Evolutionary conservation across 2,113 vertebrate genomes (phyloP).

Genomic region (Gallinago media): DNA sequence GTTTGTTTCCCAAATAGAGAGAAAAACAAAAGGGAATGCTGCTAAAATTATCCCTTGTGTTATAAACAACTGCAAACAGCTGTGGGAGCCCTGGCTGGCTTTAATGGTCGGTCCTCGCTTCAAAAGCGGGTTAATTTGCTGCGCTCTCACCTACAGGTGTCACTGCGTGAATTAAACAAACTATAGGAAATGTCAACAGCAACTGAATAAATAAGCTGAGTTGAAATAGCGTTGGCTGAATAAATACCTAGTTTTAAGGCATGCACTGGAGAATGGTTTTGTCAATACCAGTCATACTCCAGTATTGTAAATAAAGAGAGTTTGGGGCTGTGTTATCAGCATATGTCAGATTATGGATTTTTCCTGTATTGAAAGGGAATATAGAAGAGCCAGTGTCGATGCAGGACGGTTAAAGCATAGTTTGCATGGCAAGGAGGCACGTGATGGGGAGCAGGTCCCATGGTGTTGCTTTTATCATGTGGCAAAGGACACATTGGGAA

Average conservation of each 20-base stretch:
- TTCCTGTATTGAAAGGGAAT: not conserved
- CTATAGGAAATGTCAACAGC: not conserved
- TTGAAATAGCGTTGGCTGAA: not conserved
- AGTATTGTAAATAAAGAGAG: not conserved
- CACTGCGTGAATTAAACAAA: not conserved
- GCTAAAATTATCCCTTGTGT: not conserved
- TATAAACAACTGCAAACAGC: not conserved
- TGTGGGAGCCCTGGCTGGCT: not conserved
- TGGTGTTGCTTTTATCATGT: accelerated
- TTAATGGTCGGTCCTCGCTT: not conserved
- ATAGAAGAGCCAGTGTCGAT: not conserved
- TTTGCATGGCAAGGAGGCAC: not conserved
- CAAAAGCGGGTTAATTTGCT: not conserved
- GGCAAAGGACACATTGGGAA: accelerated
- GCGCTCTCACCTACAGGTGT: not conserved
- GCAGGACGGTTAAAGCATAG: not conserved
- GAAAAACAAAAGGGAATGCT: not conserved
- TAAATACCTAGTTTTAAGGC: not conserved
- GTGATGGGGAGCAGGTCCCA: accelerated
- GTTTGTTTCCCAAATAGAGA: not conserved
- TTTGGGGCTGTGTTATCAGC: not conserved
- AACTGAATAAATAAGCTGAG: not conserved
- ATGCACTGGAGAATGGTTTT: slow-evolving; percentile 7
- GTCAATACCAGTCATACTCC: not conserved
- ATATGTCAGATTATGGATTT: not conserved